A percentile compares a stretch with the other conserved stretches of the same genome.
phyloP scores from a whole-genome alignment of 1,140 invertebrate genomes.

The fruit fly (Drosophila melanogaster) region Release_6_plus_ISO1_MT NC_004354.4:4038501-4039000 shows the following conservation, averaged over 20 bases:
- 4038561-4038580: conserved; percentile 4
- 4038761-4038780: conserved; percentile 59
- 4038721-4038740: conserved; percentile 77
- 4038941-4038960: no score
- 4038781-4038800: conserved; percentile 53
- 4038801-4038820: conserved; percentile 19
- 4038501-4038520: conserved; percentile 37
- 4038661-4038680: background rate
- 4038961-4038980: no score
- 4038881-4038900: background rate
- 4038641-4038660: background rate
- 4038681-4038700: conserved; percentile 3
- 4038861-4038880: conserved; percentile 36
- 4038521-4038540: conserved; percentile 24
- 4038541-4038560: conserved; percentile 11
- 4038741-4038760: conserved; percentile 68
- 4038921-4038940: no score
- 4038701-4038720: conserved; percentile 55
- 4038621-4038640: no score
- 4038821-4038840: conserved; percentile 61
- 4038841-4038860: conserved; percentile 54
- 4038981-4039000: no score
- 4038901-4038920: background rate
- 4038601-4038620: background rate
- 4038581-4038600: conserved; percentile 39